Conservation (phyloP, 2,797 vertebrate genomes). For the Molossus molossus region DNA sequence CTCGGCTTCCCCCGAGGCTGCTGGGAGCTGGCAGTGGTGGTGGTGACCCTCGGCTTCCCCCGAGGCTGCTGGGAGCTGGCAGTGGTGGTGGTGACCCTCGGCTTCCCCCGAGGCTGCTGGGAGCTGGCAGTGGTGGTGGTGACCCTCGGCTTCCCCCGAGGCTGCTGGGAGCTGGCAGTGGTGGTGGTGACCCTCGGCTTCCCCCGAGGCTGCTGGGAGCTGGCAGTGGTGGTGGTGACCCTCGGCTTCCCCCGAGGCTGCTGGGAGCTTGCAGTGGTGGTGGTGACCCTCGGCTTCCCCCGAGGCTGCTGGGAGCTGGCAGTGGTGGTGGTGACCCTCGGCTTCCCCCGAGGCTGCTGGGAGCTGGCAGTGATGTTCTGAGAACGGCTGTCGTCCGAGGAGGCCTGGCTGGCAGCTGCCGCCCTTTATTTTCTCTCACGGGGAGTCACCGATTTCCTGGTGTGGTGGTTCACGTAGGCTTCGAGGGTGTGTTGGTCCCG, state of each 20-base stretch:
- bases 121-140: fast-evolving
- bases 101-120: no score
- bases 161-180: neutral
- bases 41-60: no score
- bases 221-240: neutral
- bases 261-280: no score
- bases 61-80: neutral
- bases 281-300: neutral
- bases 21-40: neutral
- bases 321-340: no score
- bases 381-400: no score
- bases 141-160: neutral
- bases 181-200: neutral
- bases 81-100: no score
- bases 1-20: no score
- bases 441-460: neutral
- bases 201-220: neutral
- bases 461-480: fast-evolving
- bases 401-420: neutral
- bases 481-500: neutral
- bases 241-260: neutral
- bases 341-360: no score
- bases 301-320: neutral
- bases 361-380: neutral
- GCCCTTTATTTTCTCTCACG: fast-evolving